These are phyloP conservation scores for Heliothis virescens DNA, from an alignment of 1,140 invertebrate species.

Conservation along the genomic window DNA sequence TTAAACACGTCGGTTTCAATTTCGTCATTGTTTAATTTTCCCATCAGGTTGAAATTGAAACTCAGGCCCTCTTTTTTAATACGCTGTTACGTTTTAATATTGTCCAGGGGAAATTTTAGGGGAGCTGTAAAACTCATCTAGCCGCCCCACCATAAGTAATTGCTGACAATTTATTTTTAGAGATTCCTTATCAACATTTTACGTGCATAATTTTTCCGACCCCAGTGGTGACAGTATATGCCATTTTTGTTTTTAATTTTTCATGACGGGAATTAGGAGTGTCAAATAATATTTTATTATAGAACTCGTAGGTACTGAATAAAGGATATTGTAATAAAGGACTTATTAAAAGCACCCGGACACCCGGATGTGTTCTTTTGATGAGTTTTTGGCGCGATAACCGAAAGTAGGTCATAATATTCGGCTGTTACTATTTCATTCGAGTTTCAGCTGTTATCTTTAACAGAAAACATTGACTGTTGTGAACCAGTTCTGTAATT, in stretches of 20 bases:
- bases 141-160: not conserved
- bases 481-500: slow-evolving; percentile 27
- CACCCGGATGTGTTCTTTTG: not conserved
- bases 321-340: slow-evolving; percentile 1
- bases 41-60: not conserved
- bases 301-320: not conserved
- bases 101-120: slow-evolving; percentile 13
- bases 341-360: slow-evolving; percentile 17
- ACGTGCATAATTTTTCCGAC: not conserved
- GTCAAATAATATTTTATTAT: not conserved
- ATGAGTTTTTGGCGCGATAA: slow-evolving; percentile 23
- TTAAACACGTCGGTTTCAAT: slow-evolving; percentile 5
- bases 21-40: slow-evolving; percentile 8
- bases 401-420: slow-evolving; percentile 20
- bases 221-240: not conserved
- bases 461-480: slow-evolving; percentile 20
- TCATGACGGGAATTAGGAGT: not conserved
- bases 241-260: not conserved
- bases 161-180: slow-evolving; percentile 7
- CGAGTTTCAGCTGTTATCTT: slow-evolving; percentile 21
- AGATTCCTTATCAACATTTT: not conserved
- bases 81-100: not conserved
- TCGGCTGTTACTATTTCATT: slow-evolving; percentile 31
- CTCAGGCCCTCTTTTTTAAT: slow-evolving; percentile 8
- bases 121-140: slow-evolving; percentile 16